A percentile compares a stretch with the other conserved stretches of the same genome.
These are phyloP conservation scores for Caenorhabditis sp. DNA, from an alignment of 2,888 invertebrate genomes.

Conservation along the genomic window DNA sequence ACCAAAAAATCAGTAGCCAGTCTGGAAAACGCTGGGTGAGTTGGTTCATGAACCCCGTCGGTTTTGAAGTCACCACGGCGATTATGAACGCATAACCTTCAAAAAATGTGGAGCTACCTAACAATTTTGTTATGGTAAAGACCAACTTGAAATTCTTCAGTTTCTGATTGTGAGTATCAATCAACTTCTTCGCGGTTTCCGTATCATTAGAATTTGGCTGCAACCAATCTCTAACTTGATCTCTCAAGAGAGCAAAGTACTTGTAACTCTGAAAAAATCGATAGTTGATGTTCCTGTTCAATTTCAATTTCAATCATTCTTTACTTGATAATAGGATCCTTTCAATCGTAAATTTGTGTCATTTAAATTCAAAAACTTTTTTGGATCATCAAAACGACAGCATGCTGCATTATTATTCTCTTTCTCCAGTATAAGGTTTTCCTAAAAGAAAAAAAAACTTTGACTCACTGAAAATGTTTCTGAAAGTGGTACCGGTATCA, in stretches of 20 bases:
- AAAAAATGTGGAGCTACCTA: slow-evolving; percentile 30
- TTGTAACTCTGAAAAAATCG: slow-evolving; percentile 17
- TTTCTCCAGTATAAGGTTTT: not conserved
- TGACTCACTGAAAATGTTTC: not conserved
- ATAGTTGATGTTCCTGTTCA: no score
- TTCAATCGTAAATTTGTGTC: not conserved
- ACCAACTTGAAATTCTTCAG: slow-evolving; percentile 5
- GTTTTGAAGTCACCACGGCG: slow-evolving; percentile 51
- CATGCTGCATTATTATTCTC: not conserved
- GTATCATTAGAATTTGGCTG: not conserved
- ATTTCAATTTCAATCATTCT: no score
- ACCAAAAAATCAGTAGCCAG: slow-evolving; percentile 34
- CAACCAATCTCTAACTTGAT: not conserved
- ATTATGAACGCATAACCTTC: slow-evolving; percentile 53
- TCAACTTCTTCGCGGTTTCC: not conserved
- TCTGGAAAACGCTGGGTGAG: slow-evolving; percentile 34
- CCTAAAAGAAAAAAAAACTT: not conserved
- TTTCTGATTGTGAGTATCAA: not conserved
- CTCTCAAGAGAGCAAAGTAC: not conserved
- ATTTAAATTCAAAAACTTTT: not conserved
- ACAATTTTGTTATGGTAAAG: no score
- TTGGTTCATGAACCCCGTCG: slow-evolving; percentile 40
- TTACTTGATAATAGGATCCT: slow-evolving; percentile 5
- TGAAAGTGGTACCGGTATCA: not conserved
- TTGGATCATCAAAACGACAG: slow-evolving; percentile 1